Base-by-base conservation (phyloP, 2,888 invertebrate genomes). In the Dryococelus australis region DNA sequence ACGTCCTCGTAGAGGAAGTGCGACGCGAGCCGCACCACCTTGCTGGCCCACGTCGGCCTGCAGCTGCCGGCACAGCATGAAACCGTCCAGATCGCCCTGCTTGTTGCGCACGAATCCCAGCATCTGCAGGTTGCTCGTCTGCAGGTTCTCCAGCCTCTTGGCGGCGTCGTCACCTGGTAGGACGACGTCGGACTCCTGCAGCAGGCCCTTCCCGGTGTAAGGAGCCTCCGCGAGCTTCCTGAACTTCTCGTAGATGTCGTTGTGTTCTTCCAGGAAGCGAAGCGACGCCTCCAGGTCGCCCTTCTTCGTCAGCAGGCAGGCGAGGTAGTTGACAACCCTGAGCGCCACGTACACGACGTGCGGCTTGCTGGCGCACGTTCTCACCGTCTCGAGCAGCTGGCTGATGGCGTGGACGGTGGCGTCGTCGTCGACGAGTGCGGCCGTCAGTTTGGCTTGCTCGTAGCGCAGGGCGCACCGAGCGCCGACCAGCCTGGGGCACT, bases 111-210 rank as follows among this genome's bases (percentile, higher is more conserved):
- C 91, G 92, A 94, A 95, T 5, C 94, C 94, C 90, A 95, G 92
- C 94, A 95, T 95, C 90, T 95, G 95, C 87, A 95, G 92, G 90
- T 95, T 95, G 90, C 94, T 95, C 0, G 94, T 94, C 65, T 94
- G 93, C 6, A 95, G 91, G 90, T 94, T 94, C 89, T 94, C 94
- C 28, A 95, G 92, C 91, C 94, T 94, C 43, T n/a, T n/a, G 13
- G 20, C 80, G 6, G 86, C 43, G 83, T 88, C 88, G 0, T n/a
- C 13, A 2, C 65, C 79, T 9, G 86, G 79, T 13, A n/a, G 26
- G 4, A 78, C 43, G 12, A 26, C 35, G 27, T 13, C 26, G 0
- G 83, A 28, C 26, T 27, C 84, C 3, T n/a, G 16, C 43, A 87
- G 84, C 35, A 87, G 47, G 10, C 85, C 84, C 24, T 65, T 78